Evolutionary conservation across 2,113 vertebrate genomes (phyloP), one percentile per base, ranked within the genome.

Genomic region (Semicossyphus pulcher): DNA sequence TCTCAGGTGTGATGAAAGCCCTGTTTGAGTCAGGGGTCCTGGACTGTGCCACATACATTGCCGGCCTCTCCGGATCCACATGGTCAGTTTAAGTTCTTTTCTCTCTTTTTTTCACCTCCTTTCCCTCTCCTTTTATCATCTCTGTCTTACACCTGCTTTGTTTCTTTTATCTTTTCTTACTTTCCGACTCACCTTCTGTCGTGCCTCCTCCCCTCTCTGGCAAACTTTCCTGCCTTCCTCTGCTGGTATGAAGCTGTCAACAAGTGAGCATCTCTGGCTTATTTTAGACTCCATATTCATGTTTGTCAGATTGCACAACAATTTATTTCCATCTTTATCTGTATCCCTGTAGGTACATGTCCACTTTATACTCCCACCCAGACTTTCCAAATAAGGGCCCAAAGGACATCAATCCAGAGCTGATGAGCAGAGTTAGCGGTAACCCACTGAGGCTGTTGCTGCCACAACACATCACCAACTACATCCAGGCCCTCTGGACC

Each of bases 1-100:
- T 98, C 86, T 95, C 98, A 1, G 98, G 98, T 7, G 98, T 98
- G 59, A 97, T 98, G 95, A 99, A 99, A 90, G 98, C 97, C 0
- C 91, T 99, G 37, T 96, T 94, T 60, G 96, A 98, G 83, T 97
- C 97, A 1, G 97, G 97, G 47, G 88, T 99, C 80, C 90, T 99
- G 59, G 98, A 99, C 64, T 99, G 97, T 84, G 89, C 94, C 14
- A 98, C 96, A 0, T 99, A 99, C 47, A 1, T 98, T 11, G 96
- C 97, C 23, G 98, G 97, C 1, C 96, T 99, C 37, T 99, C 98
- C 0, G 98, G 98, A 75, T 99, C 98, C 62, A 99, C 98, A 0
- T 99, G 98, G 98, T 97, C 79, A 90, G 96, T 91, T 26, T n/a
- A n/a, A n/a, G n/a, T n/a, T n/a, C n/a, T n/a, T n/a, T n/a, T n/a